Conservation (phyloP, 2,888 invertebrate species). For the Lithosia quadra region DNA sequence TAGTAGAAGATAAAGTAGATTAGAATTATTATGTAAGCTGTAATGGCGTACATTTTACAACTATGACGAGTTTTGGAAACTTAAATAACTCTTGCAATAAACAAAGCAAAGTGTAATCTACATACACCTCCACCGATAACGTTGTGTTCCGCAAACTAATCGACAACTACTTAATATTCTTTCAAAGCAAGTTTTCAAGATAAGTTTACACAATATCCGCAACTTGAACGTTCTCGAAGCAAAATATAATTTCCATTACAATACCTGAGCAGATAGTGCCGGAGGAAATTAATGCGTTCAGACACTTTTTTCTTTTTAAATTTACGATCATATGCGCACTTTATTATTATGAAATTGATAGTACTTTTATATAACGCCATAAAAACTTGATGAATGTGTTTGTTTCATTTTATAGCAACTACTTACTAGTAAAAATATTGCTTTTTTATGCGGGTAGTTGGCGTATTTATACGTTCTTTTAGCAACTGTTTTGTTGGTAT, state of each 20-base stretch:
- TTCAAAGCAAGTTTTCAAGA: slow-evolving; percentile 15
- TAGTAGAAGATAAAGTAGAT: background rate
- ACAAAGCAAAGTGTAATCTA: background rate
- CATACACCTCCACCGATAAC: slow-evolving; percentile 2
- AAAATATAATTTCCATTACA: slow-evolving; percentile 45
- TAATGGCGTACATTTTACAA: too few species aligned
- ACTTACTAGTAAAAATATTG: slow-evolving; percentile 14
- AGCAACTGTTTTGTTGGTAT: background rate
- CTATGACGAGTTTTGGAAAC: background rate
- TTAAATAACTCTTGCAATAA: background rate
- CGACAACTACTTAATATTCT: slow-evolving; percentile 24
- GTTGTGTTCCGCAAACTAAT: slow-evolving; percentile 8
- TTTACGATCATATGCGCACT: slow-evolving; percentile 32
- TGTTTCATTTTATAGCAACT: slow-evolving; percentile 13
- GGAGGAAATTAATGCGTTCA: slow-evolving; percentile 55
- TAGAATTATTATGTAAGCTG: background rate
- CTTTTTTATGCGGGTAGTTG: background rate
- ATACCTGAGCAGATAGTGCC: slow-evolving; percentile 28
- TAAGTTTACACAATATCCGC: slow-evolving; percentile 26
- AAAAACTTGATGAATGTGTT: slow-evolving; percentile 23
- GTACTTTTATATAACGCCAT: slow-evolving; percentile 21
- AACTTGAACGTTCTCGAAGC: slow-evolving; percentile 16
- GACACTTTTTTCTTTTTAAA: slow-evolving; percentile 38
- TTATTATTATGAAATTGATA: slow-evolving; percentile 38
- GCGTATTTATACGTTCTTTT: background rate